phyloP scores from a whole-genome alignment of 2,797 vertebrate genomes.

The Macropus fuliginosus region DNA sequence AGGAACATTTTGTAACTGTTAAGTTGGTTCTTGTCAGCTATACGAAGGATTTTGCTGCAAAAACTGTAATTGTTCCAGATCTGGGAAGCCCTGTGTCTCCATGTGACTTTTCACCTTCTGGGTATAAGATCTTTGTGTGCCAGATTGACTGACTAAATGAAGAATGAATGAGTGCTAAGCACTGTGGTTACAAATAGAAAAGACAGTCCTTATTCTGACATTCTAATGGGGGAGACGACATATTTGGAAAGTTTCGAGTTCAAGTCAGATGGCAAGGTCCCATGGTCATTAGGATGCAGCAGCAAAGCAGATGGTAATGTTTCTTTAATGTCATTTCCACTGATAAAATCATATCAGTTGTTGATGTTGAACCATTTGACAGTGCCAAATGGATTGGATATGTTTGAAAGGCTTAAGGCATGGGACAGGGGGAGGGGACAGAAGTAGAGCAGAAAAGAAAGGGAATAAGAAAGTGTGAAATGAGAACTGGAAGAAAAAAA shows the following conservation, averaged over 20 bases:
- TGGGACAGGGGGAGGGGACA: not conserved
- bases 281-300: not conserved
- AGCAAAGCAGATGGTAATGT: not conserved
- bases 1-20: not conserved
- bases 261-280: not conserved
- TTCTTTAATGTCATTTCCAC: not conserved
- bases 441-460: conserved; percentile 14
- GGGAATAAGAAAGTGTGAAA: not conserved
- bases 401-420: conserved; percentile 4
- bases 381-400: not conserved
- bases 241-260: not conserved
- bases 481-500: not conserved
- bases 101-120: not conserved
- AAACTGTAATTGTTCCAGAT: not conserved
- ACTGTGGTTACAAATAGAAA: not conserved
- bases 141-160: not conserved
- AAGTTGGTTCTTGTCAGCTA: not conserved
- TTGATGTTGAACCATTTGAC: not conserved
- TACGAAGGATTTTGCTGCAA: not conserved
- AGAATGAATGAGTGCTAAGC: not conserved
- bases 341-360: not conserved
- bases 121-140: not conserved
- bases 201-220: not conserved
- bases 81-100: not conserved
- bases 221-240: not conserved